A percentile compares a stretch with the other conserved stretches of the same genome.
Evolutionary conservation across 2,797 vertebrate genomes (phyloP).

Genomic region (Pipistrellus pipistrellus): DNA sequence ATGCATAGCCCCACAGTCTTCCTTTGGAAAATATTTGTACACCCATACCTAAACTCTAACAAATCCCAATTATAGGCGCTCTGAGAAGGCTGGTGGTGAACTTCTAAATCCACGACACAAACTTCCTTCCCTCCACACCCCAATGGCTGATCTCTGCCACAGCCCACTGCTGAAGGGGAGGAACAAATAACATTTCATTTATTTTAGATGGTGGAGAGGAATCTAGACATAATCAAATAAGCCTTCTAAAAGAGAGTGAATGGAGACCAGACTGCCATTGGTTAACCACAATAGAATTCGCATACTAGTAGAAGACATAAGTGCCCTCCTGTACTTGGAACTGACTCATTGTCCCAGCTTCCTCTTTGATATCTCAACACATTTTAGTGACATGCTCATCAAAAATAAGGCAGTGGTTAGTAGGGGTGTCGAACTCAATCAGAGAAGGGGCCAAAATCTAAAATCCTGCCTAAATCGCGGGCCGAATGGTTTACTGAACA

Average conservation of each 20-base stretch:
- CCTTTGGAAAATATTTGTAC: slow-evolving; percentile 42
- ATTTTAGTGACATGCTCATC: background rate
- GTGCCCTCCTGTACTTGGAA: slow-evolving; percentile 17
- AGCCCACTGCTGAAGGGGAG: background rate
- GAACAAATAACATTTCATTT: background rate
- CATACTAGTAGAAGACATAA: background rate
- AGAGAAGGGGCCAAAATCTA: no score
- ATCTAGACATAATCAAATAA: background rate
- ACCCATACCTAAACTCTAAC: slow-evolving; percentile 24
- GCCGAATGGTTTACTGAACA: no score
- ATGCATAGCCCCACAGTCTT: background rate
- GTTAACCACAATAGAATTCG: slow-evolving; percentile 20
- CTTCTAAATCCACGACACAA: slow-evolving; percentile 16
- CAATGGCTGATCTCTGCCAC: slow-evolving; percentile 11
- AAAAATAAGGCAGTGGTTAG: slow-evolving; percentile 30
- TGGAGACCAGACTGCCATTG: background rate
- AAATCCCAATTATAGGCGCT: slow-evolving; percentile 23
- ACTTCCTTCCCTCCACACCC: slow-evolving; percentile 28
- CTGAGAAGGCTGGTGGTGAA: slow-evolving; percentile 38
- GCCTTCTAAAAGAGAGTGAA: background rate
- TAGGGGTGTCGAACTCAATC: no score
- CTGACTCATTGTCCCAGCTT: slow-evolving; percentile 2
- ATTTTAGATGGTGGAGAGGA: background rate
- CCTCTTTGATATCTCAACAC: background rate
- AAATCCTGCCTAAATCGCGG: no score